Evolutionary conservation across 2,888 invertebrate genomes (phyloP), one percentile per base, ranked within the genome.

Genomic region (Xanthorhoe spadicearia): DNA sequence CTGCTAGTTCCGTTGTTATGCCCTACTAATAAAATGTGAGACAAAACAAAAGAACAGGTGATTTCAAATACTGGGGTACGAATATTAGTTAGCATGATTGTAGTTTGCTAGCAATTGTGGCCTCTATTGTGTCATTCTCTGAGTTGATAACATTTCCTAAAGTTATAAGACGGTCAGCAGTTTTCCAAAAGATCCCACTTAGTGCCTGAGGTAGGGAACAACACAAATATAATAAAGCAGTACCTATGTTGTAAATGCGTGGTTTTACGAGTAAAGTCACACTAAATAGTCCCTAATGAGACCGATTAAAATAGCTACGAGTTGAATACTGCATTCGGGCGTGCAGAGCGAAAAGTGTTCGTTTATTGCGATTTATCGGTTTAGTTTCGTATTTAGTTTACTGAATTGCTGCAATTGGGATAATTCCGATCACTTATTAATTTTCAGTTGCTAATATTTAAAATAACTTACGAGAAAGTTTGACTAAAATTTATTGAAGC

Each of bases 161-260:
- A 6, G 9, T 51, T 13, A 23, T 51, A 50, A 8, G 19, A 23
- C 51, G 23, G 23, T 19, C 13, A 6, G 13, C 23, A 10, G 10
- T 13, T 50, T 51, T 23, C 18, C 15, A 10, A 19, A 51, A 23
- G 35, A 23, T 23, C 43, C 2, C 2, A 19, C 50, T 9, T 10
- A n/a, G 19, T 38, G 59, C 59, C 59, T 51, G 59, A 51, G 59
- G 59, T 51, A 23, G 43, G 51, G 51, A 17, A 51, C 59, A 51
- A 51, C 43, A 28, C 51, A 59, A 59, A 59, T 59, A 59, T 28
- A 15, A 62, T 49, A 43, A 53, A 55, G 71, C 66, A 66, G 58
- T 64, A 61, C 66, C 68, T 72, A 52, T 55, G 51, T 58, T 58
- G 35, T 53, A 51, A 64, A 38, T 51, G 63, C 54, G 63, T 50